Base-by-base conservation (phyloP, 2,888 invertebrate species). In the Cryptocheilus praepositus region DNA sequence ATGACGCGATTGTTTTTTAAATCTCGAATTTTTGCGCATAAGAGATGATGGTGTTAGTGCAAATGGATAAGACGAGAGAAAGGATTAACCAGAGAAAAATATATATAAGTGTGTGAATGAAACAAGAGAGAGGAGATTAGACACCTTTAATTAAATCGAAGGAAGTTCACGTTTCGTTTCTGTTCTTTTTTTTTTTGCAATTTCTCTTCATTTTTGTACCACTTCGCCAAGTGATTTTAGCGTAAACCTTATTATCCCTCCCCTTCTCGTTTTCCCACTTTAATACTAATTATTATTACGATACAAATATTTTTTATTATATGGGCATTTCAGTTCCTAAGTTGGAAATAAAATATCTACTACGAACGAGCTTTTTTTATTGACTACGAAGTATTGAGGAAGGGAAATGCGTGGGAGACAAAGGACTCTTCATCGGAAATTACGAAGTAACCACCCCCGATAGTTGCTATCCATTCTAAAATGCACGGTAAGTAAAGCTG, bases 261-360 rank as follows among this genome's bases (percentile, higher is more conserved):
- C 80, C 74, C 36, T 11, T 36, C 36, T 36, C 36, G 36, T 36
- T 36, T 36, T 36, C 36, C 25, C 16, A 55, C 18, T 28, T 16
- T 7, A 55, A 28, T 55, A 55, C 18, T 55, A 80, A 80, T 82
- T 80, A 79, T 75, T 74, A 71, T 75, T 79, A 79, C 71, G 67
- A 83, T 71, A 80, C 69, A 75, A 80, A 83, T 83, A 83, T 83
- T 84, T 84, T 84, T 82, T 83, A 83, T 84, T 83, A 84, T 83
- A 82, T 82, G 83, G 83, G 84, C 83, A 84, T 84, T 84, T 84
- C 80, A 85, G 84, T 85, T 85, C 85, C 85, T 84, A 82, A 83
- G 80, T 83, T 84, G 83, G 79, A 84, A 85, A 85, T 84, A 84
- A 84, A 84, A 84, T 82, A 85, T 82, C 79, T 84, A 81, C 81